Evolutionary conservation across 2,888 invertebrate genomes (phyloP).

Genomic region (Suillia variegata): DNA sequence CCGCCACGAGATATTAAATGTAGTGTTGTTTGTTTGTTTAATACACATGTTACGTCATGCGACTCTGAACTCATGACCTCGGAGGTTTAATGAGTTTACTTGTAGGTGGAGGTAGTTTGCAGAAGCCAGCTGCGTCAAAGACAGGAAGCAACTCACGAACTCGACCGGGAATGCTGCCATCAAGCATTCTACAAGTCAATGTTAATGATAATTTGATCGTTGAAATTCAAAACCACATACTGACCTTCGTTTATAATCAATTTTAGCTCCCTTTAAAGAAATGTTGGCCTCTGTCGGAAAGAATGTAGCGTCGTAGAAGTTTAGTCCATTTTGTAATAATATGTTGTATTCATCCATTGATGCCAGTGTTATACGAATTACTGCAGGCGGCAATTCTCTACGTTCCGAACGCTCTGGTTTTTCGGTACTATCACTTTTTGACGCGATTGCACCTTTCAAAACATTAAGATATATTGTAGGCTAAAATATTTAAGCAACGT

Average conservation of each 20-base stretch:
- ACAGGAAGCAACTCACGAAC: conserved; percentile 79
- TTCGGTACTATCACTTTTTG: conserved; percentile 36
- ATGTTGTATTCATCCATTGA: conserved; percentile 78
- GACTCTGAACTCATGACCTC: conserved; percentile 42
- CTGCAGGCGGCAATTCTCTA: conserved; percentile 67
- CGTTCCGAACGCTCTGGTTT: conserved; percentile 60
- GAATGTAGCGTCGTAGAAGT: conserved; percentile 87
- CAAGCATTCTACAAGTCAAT: conserved; percentile 66
- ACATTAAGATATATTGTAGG: neutral
- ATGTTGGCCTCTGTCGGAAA: conserved; percentile 82
- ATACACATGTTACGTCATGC: conserved; percentile 4
- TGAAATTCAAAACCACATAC: neutral
- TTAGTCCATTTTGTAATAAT: conserved; percentile 80
- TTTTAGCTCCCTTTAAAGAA: conserved; percentile 68
- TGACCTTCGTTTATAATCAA: conserved; percentile 63
- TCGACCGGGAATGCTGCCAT: conserved; percentile 71
- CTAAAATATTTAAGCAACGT: neutral
- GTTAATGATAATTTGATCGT: neutral
- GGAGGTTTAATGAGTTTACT: conserved; percentile 75
- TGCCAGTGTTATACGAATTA: conserved; percentile 76
- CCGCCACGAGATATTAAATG: neutral
- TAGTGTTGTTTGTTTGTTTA: neutral
- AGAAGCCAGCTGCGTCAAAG: conserved; percentile 84
- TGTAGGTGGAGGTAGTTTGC: conserved; percentile 80
- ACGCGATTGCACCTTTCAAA: neutral